Evolutionary conservation across 2,888 invertebrate genomes (phyloP).

Genomic region (Clostera curtula): DNA sequence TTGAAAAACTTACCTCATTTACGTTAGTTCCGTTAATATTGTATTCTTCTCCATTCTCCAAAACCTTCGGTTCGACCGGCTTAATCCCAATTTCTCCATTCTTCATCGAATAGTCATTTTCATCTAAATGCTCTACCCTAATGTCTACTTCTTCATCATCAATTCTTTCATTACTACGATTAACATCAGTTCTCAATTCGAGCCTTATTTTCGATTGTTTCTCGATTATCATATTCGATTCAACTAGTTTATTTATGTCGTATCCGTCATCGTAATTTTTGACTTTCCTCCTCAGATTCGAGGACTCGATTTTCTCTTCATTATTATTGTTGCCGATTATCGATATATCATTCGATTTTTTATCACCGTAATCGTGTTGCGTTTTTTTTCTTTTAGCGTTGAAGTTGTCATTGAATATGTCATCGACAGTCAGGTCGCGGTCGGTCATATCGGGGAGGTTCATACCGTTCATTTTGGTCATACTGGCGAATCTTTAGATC

Average conservation of each 20-base stretch:
- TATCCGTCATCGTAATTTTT: constrained; percentile 34
- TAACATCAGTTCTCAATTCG: constrained; percentile 37
- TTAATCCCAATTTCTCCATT: constrained; percentile 28
- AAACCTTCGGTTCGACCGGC: constrained; percentile 25
- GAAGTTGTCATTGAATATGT: constrained; percentile 51
- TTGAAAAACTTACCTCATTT: constrained; percentile 36
- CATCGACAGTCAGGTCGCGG: constrained; percentile 44
- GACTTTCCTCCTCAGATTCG: constrained; percentile 40
- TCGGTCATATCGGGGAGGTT: constrained; percentile 49
- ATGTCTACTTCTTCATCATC: constrained; percentile 17
- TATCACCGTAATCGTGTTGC: constrained; percentile 28
- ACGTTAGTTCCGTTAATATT: constrained; percentile 29
- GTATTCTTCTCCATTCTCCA: constrained; percentile 28
- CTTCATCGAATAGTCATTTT: constrained; percentile 34
- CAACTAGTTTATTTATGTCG: constrained; percentile 39
- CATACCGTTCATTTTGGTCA: constrained; percentile 61
- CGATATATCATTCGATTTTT: constrained; percentile 15
- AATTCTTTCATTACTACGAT: constrained; percentile 19
- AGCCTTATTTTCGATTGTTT: constrained; percentile 49
- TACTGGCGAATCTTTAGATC: constrained; percentile 37
- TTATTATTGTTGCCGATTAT: constrained; percentile 40
- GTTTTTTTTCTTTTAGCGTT: constrained; percentile 43
- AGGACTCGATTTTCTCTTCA: constrained; percentile 23
- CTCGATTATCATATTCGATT: constrained; percentile 51
- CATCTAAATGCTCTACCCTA: constrained; percentile 21